These are phyloP conservation scores for Cossypha polioptera DNA, from an alignment of 2,797 vertebrate genomes.

Conservation along the genomic window DNA sequence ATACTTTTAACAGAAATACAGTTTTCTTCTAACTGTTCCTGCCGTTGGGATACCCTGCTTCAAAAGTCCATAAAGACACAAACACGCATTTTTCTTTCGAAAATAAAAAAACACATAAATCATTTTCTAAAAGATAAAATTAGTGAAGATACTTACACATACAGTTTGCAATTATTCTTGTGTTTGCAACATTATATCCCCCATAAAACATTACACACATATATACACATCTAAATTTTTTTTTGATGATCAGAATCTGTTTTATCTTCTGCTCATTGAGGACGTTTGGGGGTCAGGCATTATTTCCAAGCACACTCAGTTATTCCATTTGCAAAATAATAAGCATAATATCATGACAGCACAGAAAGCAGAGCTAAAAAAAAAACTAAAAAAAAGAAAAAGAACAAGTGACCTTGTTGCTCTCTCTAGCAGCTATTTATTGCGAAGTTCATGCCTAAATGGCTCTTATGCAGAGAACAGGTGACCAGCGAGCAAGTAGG, in stretches of 20 bases:
- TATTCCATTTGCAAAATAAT: conserved; percentile 66
- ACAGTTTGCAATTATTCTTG: conserved; percentile 70
- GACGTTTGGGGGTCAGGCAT: conserved; percentile 54
- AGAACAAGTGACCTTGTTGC: conserved; percentile 71
- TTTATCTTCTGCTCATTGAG: conserved; percentile 72
- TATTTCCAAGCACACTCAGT: conserved; percentile 48
- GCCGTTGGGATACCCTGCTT: background rate
- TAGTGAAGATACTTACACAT: conserved; percentile 78
- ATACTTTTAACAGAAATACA: conserved; percentile 36
- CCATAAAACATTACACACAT: background rate
- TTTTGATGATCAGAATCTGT: conserved; percentile 53
- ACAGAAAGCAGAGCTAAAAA: background rate
- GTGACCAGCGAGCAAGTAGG: conserved; percentile 82
- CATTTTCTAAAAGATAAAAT: conserved; percentile 42
- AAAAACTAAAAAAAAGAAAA: background rate
- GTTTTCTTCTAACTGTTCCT: conserved; percentile 21
- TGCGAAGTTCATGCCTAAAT: conserved; percentile 91
- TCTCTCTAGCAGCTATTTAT: conserved; percentile 87
- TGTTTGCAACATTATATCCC: conserved; percentile 62
- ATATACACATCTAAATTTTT: background rate
- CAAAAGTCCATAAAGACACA: conserved; percentile 45
- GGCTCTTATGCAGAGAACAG: conserved; percentile 84
- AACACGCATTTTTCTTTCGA: background rate
- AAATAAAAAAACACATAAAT: conserved; percentile 34
- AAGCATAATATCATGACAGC: conserved; percentile 48